Conservation (phyloP, 1,140 invertebrate genomes). For the Monomorium pharaonis region DNA sequence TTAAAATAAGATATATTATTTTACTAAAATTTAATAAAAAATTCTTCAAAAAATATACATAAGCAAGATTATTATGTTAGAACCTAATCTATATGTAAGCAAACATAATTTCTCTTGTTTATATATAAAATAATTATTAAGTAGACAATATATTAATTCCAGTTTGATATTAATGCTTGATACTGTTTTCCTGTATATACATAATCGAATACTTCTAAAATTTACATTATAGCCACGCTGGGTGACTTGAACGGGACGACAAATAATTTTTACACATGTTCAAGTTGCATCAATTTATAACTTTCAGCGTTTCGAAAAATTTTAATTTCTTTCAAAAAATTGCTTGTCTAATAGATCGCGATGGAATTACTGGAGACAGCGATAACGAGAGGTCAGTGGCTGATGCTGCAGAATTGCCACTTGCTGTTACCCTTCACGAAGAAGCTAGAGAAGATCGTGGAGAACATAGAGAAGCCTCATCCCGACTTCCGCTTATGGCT, state of each 20-base stretch:
- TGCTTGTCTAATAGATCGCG: constrained; percentile 86
- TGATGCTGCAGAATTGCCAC: constrained; percentile 96
- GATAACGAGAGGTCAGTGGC: constrained; percentile 92
- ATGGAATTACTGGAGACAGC: constrained; percentile 90
- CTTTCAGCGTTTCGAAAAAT: not conserved
- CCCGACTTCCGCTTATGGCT: constrained; percentile 96
- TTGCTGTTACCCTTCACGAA: constrained; percentile 92
- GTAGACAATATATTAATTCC: too few relatives aligned
- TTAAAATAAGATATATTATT: too few relatives aligned
- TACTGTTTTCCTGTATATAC: too few relatives aligned
- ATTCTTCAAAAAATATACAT: too few relatives aligned
- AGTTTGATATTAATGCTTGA: too few relatives aligned
- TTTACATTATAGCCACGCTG: too few relatives aligned
- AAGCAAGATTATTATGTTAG: too few relatives aligned
- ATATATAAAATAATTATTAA: too few relatives aligned
- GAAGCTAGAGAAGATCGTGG: constrained; percentile 93
- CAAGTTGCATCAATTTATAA: not conserved
- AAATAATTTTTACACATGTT: not conserved
- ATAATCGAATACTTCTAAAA: too few relatives aligned
- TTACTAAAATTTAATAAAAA: too few relatives aligned
- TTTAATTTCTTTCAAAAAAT: not conserved
- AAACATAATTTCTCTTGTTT: too few relatives aligned
- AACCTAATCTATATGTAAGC: too few relatives aligned
- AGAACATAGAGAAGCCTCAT: constrained; percentile 92
- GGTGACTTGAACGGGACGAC: not conserved